Conservation (phyloP, 2,113 vertebrate genomes). For the Phylloscopus trochilus region DNA sequence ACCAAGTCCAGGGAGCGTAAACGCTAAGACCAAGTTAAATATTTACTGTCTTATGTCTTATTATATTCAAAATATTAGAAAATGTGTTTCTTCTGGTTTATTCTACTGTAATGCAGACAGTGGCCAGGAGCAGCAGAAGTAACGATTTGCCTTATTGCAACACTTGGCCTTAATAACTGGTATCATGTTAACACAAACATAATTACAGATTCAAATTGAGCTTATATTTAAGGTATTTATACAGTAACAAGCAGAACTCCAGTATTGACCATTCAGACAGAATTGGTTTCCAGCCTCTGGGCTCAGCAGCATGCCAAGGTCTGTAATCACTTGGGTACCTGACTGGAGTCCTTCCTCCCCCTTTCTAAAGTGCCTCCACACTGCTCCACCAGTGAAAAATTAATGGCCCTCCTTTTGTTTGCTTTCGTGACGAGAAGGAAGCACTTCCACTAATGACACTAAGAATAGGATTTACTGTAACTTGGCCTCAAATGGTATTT, state of each 20-base stretch:
- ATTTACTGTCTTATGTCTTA: conserved; percentile 19
- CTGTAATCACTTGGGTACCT: neutral
- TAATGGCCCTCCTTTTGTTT: conserved; percentile 20
- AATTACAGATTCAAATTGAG: conserved; percentile 32
- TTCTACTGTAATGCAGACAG: neutral
- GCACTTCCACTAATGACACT: conserved; percentile 46
- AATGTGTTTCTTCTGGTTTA: conserved; percentile 23
- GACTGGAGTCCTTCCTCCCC: neutral
- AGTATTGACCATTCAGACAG: neutral
- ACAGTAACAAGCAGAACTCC: neutral
- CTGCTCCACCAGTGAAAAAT: conserved; percentile 33
- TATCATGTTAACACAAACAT: conserved; percentile 10
- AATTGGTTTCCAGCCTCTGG: neutral
- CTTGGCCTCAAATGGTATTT: conserved; percentile 34
- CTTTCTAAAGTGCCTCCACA: neutral
- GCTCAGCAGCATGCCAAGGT: neutral
- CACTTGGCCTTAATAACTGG: conserved; percentile 27
- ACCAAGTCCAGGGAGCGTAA: conserved; percentile 11
- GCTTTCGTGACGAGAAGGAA: conserved; percentile 32
- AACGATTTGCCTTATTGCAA: conserved; percentile 7
- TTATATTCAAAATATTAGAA: conserved; percentile 8
- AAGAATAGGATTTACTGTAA: conserved; percentile 64
- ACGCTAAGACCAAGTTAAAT: conserved; percentile 19
- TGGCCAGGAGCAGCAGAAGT: neutral
- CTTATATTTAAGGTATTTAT: conserved; percentile 15